These are phyloP conservation scores for Pygathrix nemaeus DNA, from an alignment of 2,113 vertebrate genomes.

Conservation along the genomic window DNA sequence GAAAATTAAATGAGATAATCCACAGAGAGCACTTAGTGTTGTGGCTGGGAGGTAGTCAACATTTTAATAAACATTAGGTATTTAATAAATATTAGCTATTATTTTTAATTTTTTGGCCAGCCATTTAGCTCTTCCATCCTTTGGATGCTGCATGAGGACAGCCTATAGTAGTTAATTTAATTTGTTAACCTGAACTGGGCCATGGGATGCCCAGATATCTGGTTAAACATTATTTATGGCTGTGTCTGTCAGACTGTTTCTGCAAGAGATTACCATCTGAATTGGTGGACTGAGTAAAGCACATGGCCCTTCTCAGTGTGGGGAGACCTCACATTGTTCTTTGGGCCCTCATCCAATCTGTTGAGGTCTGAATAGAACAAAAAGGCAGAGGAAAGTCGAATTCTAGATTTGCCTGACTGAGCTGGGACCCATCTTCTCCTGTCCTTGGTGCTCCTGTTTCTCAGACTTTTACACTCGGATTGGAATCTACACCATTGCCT, in stretches of 20 bases:
- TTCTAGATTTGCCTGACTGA: not conserved
- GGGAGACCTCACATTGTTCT: not conserved
- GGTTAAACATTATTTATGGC: not conserved
- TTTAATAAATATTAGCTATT: not conserved
- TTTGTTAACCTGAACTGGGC: not conserved
- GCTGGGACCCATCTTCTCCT: not conserved
- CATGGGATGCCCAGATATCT: not conserved
- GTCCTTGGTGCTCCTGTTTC: not conserved
- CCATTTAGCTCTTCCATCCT: not conserved
- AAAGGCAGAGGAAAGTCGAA: not conserved
- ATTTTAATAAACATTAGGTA: not conserved
- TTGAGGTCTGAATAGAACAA: not conserved
- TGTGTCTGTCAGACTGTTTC: not conserved
- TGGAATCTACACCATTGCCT: not conserved
- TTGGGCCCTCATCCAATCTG: not conserved
- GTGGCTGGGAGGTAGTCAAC: not conserved
- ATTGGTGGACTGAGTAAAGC: not conserved
- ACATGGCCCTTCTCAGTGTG: not conserved
- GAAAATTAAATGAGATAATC: not conserved
- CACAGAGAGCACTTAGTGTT: not conserved
- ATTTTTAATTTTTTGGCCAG: not conserved
- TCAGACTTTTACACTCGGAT: not conserved
- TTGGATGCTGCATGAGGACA: not conserved
- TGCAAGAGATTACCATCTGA: not conserved
- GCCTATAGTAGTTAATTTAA: not conserved